Evolutionary conservation across 2,113 vertebrate species (phyloP).

Genomic region (Apodemus speciosus): DNA sequence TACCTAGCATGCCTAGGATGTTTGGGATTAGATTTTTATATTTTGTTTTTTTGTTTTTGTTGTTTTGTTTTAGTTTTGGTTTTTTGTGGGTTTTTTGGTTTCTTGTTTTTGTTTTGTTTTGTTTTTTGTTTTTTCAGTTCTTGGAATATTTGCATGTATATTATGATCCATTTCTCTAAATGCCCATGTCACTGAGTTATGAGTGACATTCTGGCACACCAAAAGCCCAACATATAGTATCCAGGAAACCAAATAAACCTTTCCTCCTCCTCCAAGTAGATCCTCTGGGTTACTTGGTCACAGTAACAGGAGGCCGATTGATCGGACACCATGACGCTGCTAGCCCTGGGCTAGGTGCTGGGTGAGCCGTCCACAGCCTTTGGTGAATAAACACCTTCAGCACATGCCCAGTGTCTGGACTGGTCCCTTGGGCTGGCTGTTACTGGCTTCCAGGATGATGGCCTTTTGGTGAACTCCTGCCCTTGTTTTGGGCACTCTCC

Average conservation of each 20-base stretch:
- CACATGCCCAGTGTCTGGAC: neutral
- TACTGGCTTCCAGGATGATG: neutral
- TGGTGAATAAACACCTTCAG: neutral
- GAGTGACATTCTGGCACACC: neutral
- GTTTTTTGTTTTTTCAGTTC: neutral
- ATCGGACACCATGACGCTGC: rapidly evolving
- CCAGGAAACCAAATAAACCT: neutral
- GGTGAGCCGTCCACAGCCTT: neutral
- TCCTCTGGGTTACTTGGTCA: neutral
- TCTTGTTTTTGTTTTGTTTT: too few relatives aligned
- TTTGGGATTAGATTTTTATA: neutral
- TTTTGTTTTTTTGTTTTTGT: too few relatives aligned
- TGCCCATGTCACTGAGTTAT: neutral
- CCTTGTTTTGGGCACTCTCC: neutral
- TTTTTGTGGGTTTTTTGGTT: neutral
- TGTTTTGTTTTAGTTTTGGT: neutral
- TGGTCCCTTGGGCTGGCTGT: neutral
- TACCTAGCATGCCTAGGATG: neutral
- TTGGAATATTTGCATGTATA: neutral
- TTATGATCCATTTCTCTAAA: conserved; percentile 18
- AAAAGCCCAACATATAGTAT: neutral
- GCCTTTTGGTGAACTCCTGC: conserved; percentile 43
- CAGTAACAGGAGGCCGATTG: neutral
- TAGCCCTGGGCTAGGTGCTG: neutral
- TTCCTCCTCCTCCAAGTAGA: neutral